A percentile compares a stretch with the other conserved stretches of the same genome.
Conservation (phyloP, 2,113 vertebrate genomes). For the Trematocara unimaculatum region DNA sequence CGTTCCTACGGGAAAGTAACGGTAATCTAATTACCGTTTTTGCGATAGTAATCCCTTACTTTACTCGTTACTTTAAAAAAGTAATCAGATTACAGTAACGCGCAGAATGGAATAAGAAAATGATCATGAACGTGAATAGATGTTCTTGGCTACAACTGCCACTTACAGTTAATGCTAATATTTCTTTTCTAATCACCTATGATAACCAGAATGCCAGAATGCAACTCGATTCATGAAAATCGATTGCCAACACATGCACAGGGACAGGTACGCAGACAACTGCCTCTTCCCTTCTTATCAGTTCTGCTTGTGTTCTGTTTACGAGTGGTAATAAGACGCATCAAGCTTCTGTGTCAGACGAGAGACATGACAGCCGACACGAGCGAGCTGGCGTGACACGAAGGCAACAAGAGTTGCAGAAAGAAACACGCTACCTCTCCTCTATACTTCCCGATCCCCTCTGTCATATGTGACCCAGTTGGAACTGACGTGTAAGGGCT, state of each 20-base stretch:
- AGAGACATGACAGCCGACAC: background rate
- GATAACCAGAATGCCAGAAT: background rate
- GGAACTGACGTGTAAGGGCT: conserved; percentile 28
- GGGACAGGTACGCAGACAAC: background rate
- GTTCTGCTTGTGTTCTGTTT: background rate
- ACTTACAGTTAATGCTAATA: background rate
- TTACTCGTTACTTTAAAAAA: too few species aligned
- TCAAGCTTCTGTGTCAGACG: background rate
- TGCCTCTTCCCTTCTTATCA: background rate
- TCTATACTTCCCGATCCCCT: background rate
- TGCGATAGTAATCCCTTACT: too few species aligned
- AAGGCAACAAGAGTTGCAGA: background rate
- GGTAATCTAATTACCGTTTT: too few species aligned
- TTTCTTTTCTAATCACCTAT: background rate
- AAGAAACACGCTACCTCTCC: background rate
- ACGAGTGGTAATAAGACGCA: background rate
- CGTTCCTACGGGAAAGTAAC: too few species aligned
- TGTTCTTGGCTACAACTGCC: background rate
- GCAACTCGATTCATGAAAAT: background rate
- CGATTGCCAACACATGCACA: background rate
- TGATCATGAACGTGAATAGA: background rate
- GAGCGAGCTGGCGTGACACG: background rate
- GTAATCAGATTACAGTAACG: too few species aligned
- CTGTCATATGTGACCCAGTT: conserved; percentile 24
- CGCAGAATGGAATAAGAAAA: background rate